Conservation (phyloP, 2,888 invertebrate genomes). For the Didymodactylos carnosus region DNA sequence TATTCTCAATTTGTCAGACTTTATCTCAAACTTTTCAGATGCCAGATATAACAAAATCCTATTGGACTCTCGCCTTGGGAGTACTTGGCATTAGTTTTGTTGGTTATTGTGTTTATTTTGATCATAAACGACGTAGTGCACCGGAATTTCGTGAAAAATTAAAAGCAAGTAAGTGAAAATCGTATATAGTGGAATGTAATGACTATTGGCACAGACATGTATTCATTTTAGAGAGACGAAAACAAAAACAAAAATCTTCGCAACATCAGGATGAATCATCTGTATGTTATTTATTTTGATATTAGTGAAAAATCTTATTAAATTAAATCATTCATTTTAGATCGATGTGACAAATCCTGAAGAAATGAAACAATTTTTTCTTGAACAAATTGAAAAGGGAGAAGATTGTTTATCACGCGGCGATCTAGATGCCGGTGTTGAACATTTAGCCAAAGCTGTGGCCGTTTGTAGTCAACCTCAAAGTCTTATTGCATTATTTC, state of each 20-base stretch:
- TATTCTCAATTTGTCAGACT: no score
- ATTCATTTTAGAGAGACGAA: neutral
- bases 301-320: no score
- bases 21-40: no score
- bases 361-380: neutral
- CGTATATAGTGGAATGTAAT: no score
- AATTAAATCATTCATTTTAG: neutral
- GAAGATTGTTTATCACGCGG: neutral
- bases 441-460: slow-evolving; percentile 89
- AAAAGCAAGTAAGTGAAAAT: slow-evolving; percentile 79
- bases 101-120: slow-evolving; percentile 94
- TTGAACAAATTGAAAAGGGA: neutral
- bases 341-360: neutral
- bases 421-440: slow-evolving; percentile 54
- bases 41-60: neutral
- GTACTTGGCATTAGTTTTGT: slow-evolving; percentile 63
- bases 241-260: neutral
- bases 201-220: no score
- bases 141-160: slow-evolving; percentile 88
- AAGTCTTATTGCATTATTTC: slow-evolving; percentile 64
- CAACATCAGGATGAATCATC: no score
- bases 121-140: slow-evolving; percentile 73
- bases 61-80: slow-evolving; percentile 35
- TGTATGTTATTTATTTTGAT: no score
- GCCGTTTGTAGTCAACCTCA: slow-evolving; percentile 85